Percentiles rank a stretch among this genome's conserved stretches.
Conservation (phyloP, 2,797 vertebrate genomes). For the Xenopus petersii region DNA sequence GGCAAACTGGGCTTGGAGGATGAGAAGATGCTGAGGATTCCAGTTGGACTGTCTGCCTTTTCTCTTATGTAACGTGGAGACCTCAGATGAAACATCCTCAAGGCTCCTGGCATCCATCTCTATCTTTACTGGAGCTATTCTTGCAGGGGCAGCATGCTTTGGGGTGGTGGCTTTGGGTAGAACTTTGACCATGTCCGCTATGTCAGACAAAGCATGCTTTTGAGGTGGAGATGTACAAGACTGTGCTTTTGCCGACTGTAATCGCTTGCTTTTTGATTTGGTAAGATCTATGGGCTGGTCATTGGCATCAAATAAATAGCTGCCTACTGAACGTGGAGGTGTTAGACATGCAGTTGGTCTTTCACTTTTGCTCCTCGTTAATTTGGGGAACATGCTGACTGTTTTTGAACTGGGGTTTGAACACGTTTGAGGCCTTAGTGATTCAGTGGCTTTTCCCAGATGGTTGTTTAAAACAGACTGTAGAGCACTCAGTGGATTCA, state of each 20-base stretch:
- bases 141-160: slow-evolving; percentile 83
- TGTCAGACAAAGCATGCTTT: slow-evolving; percentile 95
- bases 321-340: slow-evolving; percentile 69
- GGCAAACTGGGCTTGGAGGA: slow-evolving; percentile 96
- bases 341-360: slow-evolving; percentile 76
- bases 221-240: slow-evolving; percentile 85
- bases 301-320: slow-evolving; percentile 78
- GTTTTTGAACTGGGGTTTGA: slow-evolving; percentile 60
- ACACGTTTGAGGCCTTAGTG: slow-evolving; percentile 74
- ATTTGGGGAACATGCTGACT: slow-evolving; percentile 85
- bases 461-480: slow-evolving; percentile 98
- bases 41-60: slow-evolving; percentile 98
- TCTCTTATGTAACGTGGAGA: slow-evolving; percentile 94
- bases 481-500: slow-evolving; percentile 95
- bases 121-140: slow-evolving; percentile 84
- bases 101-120: slow-evolving; percentile 91
- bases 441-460: slow-evolving; percentile 95
- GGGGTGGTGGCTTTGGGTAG: slow-evolving; percentile 97
- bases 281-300: slow-evolving; percentile 98
- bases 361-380: slow-evolving; percentile 72
- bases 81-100: slow-evolving; percentile 88
- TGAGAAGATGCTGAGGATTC: slow-evolving; percentile 97
- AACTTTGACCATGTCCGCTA: slow-evolving; percentile 97
- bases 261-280: slow-evolving; percentile 89
- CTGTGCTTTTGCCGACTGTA: slow-evolving; percentile 74